phyloP scores from a whole-genome alignment of 2,113 vertebrate species.

The Aptenodytes forsteri region DNA sequence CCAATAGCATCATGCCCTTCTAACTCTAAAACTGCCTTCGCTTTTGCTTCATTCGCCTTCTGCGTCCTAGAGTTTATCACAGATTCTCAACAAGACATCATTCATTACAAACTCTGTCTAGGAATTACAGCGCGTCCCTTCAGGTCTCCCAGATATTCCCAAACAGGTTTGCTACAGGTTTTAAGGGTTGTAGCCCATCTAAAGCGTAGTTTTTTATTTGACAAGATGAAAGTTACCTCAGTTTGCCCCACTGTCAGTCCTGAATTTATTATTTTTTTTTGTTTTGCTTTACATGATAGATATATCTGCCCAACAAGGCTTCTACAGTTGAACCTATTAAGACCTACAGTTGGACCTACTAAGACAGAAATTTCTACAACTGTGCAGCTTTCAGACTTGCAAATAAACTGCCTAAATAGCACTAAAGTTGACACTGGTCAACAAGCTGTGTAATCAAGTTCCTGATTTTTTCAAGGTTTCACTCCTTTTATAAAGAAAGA shows the following conservation, averaged over 20 bases:
- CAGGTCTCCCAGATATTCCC: neutral
- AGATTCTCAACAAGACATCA: accelerated
- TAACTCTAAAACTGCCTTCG: neutral
- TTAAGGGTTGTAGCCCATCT: accelerated
- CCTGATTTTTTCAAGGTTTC: neutral
- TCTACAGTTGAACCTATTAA: neutral
- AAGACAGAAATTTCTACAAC: neutral
- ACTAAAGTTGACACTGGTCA: neutral
- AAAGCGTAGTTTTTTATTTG: neutral
- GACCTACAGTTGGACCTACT: neutral
- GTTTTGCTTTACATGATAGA: neutral
- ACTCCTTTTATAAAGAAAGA: neutral
- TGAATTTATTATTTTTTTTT: neutral
- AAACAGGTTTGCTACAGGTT: neutral
- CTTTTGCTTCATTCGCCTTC: neutral
- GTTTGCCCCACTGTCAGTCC: neutral
- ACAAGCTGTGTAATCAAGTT: neutral
- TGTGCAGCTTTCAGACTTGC: neutral
- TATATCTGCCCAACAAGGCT: neutral
- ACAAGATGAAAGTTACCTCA: neutral
- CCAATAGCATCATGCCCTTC: neutral
- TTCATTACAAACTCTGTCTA: neutral
- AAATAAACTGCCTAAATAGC: neutral
- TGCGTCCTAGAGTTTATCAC: neutral
- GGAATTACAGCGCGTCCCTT: neutral